Conservation (phyloP, 1,140 invertebrate genomes). For the Lineus longissimus region DNA sequence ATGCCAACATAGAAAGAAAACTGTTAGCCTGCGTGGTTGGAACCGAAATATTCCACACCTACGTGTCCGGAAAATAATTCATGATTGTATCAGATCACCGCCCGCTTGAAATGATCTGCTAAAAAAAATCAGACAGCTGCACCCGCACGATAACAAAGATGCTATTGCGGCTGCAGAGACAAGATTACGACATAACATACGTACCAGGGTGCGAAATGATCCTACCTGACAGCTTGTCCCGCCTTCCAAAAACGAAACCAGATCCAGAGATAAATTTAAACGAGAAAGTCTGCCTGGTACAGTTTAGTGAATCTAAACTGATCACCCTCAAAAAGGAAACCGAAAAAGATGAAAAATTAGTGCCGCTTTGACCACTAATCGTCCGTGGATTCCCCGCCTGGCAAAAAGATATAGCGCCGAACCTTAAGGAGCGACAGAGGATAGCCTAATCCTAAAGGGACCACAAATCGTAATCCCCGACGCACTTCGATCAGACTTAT, state of each 20-base stretch:
- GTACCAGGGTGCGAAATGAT: constrained; percentile 43
- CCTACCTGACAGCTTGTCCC: too few species aligned
- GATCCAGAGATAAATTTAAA: too few species aligned
- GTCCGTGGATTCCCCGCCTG: not conserved
- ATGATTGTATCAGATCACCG: constrained; percentile 20
- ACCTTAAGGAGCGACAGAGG: not conserved
- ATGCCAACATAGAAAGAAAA: constrained; percentile 56
- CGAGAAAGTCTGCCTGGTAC: too few species aligned
- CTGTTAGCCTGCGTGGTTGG: constrained; percentile 55
- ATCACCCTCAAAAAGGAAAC: too few species aligned
- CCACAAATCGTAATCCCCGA: not conserved
- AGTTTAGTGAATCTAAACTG: too few species aligned
- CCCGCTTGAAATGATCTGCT: constrained; percentile 22
- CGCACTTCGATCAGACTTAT: not conserved
- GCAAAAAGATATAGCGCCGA: not conserved
- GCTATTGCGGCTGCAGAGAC: constrained; percentile 45
- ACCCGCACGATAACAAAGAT: constrained; percentile 17
- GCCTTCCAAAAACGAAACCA: too few species aligned
- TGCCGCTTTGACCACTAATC: too few species aligned
- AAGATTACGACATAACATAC: constrained; percentile 41
- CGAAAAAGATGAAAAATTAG: too few species aligned
- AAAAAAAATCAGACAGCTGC: constrained; percentile 20
- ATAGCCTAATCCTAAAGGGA: not conserved
- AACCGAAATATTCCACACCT: constrained; percentile 47
- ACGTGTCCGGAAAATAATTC: constrained; percentile 33